phyloP scores from a whole-genome alignment of 2,797 vertebrate genomes.

The Sebastes flavidus region DNA sequence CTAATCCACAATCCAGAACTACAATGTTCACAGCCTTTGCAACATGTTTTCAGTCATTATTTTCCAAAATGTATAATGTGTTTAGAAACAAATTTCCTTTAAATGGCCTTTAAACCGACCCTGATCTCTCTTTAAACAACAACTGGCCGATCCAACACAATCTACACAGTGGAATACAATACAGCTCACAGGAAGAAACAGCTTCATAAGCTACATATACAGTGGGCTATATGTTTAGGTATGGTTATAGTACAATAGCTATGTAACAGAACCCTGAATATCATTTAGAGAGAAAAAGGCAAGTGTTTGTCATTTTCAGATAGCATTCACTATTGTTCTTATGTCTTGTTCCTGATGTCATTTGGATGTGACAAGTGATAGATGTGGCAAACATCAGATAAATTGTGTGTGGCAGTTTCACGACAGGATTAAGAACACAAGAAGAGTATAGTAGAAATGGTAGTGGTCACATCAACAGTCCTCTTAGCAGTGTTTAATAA shows the following conservation, averaged over 20 bases:
- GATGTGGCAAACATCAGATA: background rate
- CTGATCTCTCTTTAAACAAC: background rate
- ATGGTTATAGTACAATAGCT: background rate
- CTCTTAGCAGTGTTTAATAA: background rate
- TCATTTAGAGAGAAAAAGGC: background rate
- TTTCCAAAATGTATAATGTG: too few species aligned
- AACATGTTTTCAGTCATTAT: too few species aligned
- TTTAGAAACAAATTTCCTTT: too few species aligned
- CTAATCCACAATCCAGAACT: too few species aligned
- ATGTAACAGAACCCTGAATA: background rate
- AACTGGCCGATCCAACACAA: background rate
- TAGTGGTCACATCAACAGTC: background rate
- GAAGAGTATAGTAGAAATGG: background rate
- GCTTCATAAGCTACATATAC: background rate
- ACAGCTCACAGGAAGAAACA: background rate
- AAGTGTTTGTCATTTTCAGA: background rate
- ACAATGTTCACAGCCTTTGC: too few species aligned
- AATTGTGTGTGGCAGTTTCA: background rate
- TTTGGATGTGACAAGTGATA: background rate
- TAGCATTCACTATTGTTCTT: background rate
- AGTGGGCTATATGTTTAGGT: too few species aligned
- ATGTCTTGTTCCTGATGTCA: background rate
- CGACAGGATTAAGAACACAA: background rate
- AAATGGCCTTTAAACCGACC: too few species aligned
- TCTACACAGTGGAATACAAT: background rate